Evolutionary conservation across 53 echinoderm and acorn worm species (phyloP).

Genomic region (Astropecten irregularis): DNA sequence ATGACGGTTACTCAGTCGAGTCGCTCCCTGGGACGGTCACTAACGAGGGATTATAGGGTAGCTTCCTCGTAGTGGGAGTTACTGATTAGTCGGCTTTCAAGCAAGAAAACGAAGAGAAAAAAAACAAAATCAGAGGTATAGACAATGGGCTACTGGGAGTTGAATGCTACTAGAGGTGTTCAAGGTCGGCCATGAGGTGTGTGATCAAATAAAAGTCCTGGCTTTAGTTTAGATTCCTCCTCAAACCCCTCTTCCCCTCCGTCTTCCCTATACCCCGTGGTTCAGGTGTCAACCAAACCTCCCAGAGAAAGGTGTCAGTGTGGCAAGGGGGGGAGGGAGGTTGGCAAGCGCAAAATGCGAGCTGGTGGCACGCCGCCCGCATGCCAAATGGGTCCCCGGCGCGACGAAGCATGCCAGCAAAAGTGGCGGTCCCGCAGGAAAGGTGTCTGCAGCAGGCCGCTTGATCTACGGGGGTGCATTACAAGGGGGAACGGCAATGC

Average conservation of each 20-base stretch:
- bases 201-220: conserved; percentile 1
- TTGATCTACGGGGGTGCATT: background rate
- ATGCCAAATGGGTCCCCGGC: conserved; percentile 43
- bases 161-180: no score
- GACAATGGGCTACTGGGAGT: no score
- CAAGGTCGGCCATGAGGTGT: no score
- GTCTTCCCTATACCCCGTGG: no score
- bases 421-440: conserved; percentile 41
- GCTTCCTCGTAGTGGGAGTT: no score
- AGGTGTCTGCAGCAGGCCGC: conserved; percentile 26
- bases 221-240: background rate
- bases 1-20: no score
- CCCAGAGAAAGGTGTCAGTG: conserved; percentile 2
- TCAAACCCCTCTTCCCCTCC: no score
- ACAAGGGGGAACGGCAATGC: background rate
- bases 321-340: background rate
- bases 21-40: no score
- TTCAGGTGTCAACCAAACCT: conserved; percentile 14
- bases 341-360: conserved; percentile 2
- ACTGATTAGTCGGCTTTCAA: no score
- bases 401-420: conserved; percentile 50
- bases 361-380: conserved; percentile 13
- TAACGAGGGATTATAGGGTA: no score
- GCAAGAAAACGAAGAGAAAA: no score
- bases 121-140: no score